Evolutionary conservation across 2,797 vertebrate species (phyloP), one percentile per base, ranked within the genome.

Genomic region (Pipistrellus pipistrellus): DNA sequence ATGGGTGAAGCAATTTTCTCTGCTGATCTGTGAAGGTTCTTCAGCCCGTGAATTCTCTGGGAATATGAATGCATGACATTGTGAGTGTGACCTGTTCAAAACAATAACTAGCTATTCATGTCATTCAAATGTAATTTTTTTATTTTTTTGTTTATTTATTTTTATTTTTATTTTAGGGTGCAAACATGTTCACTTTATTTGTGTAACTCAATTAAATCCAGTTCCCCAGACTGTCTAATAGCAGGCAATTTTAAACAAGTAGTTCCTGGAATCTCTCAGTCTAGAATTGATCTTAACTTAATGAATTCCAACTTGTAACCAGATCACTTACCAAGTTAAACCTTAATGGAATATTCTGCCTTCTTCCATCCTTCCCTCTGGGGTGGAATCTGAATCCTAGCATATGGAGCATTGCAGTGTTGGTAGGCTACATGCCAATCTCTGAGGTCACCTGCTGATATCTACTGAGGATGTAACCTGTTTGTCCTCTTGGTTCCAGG

Each of bases 1-100:
- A 93, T 46, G 51, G n/a, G 84, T 30, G n/a, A 91, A 91, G 57
- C 64, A 38, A 18, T 95, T 96, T 95, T 95, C 46, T 88, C 12
- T 92, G 72, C 91, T 94, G 41, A 90, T 94, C 68, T 75, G 57
- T 3, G 4, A 85, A 91, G 46, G 4, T 75, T 93, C 66, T 73
- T 92, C 25, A 81, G 25, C 10, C 17, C 27, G 64, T 90, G 17
- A 69, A 4, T 82, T 91, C 62, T 73, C 59, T 78, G 68, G 23
- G 35, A 85, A 78, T 88, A 78, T 51, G 44, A 88, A 72, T 85
- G 21, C 66, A 91, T 66, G 30, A 38, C 83, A 46, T 6, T 44
- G 35, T 59, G 27, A 38, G 4, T 76, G 15, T 95, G 66, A 95
- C 94, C 80, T 90, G 59, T 44, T 87, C 69, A 91, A 93, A 95